A percentile compares a stretch with the other conserved stretches of the same genome.
These are phyloP conservation scores for Anneissia japonica DNA, from an alignment of 35 echinoderm and acorn worm genomes.

Conservation along the genomic window DNA sequence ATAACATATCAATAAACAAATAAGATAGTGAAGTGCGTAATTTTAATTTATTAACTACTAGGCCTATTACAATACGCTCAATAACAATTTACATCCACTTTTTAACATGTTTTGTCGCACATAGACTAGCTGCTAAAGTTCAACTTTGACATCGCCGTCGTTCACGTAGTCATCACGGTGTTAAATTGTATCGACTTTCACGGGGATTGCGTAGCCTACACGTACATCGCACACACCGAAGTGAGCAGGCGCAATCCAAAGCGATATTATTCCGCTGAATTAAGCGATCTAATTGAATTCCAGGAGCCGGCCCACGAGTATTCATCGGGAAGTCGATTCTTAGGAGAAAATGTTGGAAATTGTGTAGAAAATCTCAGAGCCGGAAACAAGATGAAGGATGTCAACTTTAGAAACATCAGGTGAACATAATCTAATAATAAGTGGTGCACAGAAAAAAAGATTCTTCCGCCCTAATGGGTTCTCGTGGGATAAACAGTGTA, in stretches of 20 bases:
- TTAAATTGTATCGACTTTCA: background rate
- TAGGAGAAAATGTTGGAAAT: background rate
- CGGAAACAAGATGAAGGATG: background rate
- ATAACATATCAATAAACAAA: no score
- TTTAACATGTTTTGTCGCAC: no score
- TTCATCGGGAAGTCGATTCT: background rate
- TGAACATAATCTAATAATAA: background rate
- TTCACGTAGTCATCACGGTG: no score
- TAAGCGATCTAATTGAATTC: background rate
- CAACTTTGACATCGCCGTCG: no score
- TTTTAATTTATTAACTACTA: no score
- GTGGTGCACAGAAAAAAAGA: background rate
- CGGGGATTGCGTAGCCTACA: background rate
- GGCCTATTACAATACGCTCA: no score
- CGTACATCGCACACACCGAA: background rate
- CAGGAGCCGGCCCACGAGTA: background rate
- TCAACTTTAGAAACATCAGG: background rate
- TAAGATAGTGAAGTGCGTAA: no score
- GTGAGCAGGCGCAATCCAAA: no score
- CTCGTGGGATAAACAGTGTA: background rate
- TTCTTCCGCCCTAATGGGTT: background rate
- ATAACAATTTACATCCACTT: no score
- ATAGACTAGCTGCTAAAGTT: no score
- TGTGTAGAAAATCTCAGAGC: background rate
- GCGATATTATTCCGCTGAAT: background rate